Evolutionary conservation across 2,888 invertebrate genomes (phyloP).

Genomic region (Philaethria dido): DNA sequence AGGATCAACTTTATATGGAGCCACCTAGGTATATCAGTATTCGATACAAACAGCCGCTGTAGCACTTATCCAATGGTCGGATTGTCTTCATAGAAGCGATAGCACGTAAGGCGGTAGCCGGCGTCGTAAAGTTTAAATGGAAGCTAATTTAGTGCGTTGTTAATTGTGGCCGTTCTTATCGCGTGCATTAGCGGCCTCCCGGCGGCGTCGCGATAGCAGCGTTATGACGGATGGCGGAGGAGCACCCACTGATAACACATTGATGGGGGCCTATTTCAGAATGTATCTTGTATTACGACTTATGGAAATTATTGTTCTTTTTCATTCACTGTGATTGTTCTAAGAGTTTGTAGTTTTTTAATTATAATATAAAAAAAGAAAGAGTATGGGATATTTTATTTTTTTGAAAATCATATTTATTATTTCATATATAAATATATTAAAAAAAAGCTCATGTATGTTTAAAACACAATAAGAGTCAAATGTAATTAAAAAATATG

Average conservation of each 20-base stretch:
- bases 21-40: not conserved
- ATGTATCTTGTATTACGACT: constrained; percentile 28
- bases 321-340: constrained; percentile 6
- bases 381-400: too few species aligned
- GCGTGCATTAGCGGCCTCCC: constrained; percentile 71
- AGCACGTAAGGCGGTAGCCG: constrained; percentile 80
- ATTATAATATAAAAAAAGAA: too few species aligned
- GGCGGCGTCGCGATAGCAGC: constrained; percentile 58
- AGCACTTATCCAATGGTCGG: constrained; percentile 31
- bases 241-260: constrained; percentile 38
- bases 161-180: constrained; percentile 78
- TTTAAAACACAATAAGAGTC: too few species aligned
- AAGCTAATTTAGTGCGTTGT: constrained; percentile 81
- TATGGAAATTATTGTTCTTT: constrained; percentile 20
- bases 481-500: too few species aligned
- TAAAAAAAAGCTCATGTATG: too few species aligned
- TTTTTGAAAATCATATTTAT: too few species aligned
- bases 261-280: constrained; percentile 35
- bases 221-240: constrained; percentile 67
- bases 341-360: not conserved
- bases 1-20: constrained; percentile 13
- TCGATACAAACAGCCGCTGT: constrained; percentile 6
- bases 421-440: too few species aligned
- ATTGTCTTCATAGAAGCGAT: constrained; percentile 28
- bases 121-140: constrained; percentile 82